Evolutionary conservation across 1,140 invertebrate species (phyloP).

Genomic region (Anagrus nilaparvatae): DNA sequence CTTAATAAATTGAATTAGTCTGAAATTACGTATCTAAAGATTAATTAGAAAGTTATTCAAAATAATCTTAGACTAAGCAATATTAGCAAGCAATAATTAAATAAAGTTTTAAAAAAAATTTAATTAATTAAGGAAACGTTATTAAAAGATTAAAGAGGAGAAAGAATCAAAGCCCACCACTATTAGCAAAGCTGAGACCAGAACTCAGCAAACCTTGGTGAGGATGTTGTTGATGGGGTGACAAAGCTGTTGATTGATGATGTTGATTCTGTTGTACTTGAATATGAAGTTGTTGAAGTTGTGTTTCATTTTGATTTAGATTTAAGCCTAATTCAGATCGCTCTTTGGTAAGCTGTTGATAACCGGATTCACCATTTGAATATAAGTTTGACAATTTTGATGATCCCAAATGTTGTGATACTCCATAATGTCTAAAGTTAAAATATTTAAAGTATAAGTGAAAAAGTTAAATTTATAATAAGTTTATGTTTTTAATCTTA

Average conservation of each 20-base stretch:
- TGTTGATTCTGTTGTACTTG: slow-evolving; percentile 49
- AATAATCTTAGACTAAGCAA: too few species aligned
- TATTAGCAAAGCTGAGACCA: slow-evolving; percentile 57
- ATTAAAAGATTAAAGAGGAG: too few species aligned
- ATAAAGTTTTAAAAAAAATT: not conserved
- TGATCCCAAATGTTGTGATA: slow-evolving; percentile 31
- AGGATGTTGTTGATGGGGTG: slow-evolving; percentile 44
- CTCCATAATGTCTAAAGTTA: slow-evolving; percentile 31
- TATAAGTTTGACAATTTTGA: slow-evolving; percentile 33
- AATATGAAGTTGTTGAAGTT: slow-evolving; percentile 58
- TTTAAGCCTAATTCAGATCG: slow-evolving; percentile 38
- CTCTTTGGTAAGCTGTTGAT: slow-evolving; percentile 39
- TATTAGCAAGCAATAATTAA: too few species aligned
- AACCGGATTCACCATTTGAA: slow-evolving; percentile 27
- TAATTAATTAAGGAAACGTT: too few species aligned
- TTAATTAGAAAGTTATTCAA: too few species aligned
- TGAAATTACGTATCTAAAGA: too few species aligned
- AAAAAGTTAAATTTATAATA: not conserved
- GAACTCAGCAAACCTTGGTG: slow-evolving; percentile 54
- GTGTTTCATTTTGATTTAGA: slow-evolving; percentile 39
- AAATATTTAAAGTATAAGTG: not conserved
- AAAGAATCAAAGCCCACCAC: slow-evolving; percentile 30
- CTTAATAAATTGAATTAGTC: too few species aligned
- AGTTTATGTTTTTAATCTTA: not conserved
- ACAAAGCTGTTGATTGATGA: slow-evolving; percentile 48